phyloP scores from a whole-genome alignment of 2,797 vertebrate genomes.

The Hippopotamyrus pictus region DNA sequence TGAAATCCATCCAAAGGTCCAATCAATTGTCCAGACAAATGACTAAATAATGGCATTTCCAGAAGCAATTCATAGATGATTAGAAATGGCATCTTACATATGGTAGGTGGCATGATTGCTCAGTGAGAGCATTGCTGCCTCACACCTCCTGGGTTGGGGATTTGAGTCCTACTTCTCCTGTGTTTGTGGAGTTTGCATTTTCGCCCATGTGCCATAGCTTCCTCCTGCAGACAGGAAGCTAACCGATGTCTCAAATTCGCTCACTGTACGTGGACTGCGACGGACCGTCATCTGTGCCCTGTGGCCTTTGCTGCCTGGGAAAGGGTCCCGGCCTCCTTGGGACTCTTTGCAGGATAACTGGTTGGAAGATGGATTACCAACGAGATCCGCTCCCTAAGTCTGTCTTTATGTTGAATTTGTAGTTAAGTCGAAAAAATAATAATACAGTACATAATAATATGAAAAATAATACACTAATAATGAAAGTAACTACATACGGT shows the following conservation, averaged over 20 bases:
- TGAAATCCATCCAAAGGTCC: not conserved
- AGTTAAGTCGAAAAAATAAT: not conserved
- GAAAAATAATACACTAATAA: not conserved
- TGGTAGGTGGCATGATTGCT: not conserved
- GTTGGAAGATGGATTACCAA: not conserved
- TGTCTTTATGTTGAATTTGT: not conserved
- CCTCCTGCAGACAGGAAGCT: not conserved
- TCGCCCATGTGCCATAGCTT: not conserved
- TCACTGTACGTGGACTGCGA: not conserved
- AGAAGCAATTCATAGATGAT: not conserved
- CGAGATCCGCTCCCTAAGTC: not conserved
- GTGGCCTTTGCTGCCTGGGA: not conserved
- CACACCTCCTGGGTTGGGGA: not conserved
- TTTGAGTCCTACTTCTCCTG: not conserved
- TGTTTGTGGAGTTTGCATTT: not conserved
- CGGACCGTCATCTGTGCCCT: not conserved
- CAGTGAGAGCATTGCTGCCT: not conserved
- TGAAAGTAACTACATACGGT: not conserved
- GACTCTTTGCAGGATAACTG: not conserved
- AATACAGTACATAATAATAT: not conserved
- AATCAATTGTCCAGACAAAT: constrained; percentile 7
- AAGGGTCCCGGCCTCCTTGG: not conserved
- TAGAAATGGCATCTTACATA: not conserved
- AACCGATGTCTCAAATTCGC: not conserved
- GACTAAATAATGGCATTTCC: not conserved